Evolutionary conservation across 2,888 invertebrate genomes (phyloP), one percentile per base, ranked within the genome.

Genomic region (Scaptomyza reducta): DNA sequence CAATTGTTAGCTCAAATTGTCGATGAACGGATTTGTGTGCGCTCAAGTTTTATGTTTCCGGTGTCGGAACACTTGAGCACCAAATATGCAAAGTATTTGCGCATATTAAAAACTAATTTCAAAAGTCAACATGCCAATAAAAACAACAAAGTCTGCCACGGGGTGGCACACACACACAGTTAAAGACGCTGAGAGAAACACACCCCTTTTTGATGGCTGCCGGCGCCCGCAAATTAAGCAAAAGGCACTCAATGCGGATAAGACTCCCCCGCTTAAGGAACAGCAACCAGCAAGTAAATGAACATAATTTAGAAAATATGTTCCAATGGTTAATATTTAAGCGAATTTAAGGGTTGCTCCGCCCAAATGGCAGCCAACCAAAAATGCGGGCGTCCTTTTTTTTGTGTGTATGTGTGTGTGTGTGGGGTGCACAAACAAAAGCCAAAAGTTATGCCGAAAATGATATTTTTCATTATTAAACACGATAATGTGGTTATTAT

Each of bases 81-180:
- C 68, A 66, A 74, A 79, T 84, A 84, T 87, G 84, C 87, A 84
- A 84, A 87, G 83, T 90, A 90, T 90, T 90, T 90, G 88, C 90
- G 89, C 89, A 89, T 90, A 90, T 90, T 90, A 89, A 90, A 90
- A 90, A 90, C 89, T 90, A 90, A 90, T 90, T 90, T 90, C 88
- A 87, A 90, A 90, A 90, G 90, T 90, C 90, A 90, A 90, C 90
- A 90, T 90, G 82, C 89, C 90, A 87, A 90, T 90, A 88, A 89
- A 80, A 89, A 87, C 81, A 87, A 81, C 77, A 81, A 76, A 63
- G 41, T 69, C 51, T 45, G 18, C 31, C 33, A 33, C 67, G 50
- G 77, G 78, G 77, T 68, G 73, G 70, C 16, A 40, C 40, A 40
- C 40, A 16, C 31, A 18, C 31, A 2, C 54, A 42, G 60, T 56